Evolutionary conservation across 92 coral and sea anemone genomes (phyloP).

Genomic region (Paramuricea clavata): DNA sequence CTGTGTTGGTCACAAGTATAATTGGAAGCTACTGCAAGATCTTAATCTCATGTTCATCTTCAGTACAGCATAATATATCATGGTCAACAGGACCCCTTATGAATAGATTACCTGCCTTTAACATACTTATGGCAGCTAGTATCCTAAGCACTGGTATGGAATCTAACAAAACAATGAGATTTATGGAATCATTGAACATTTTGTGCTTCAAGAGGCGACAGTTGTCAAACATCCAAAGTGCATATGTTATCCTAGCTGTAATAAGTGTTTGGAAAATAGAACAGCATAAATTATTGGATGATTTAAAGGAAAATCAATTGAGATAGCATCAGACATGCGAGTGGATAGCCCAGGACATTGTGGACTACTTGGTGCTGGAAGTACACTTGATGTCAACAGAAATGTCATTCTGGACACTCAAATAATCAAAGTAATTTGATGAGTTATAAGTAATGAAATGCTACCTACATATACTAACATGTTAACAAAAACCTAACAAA

Average conservation of each 20-base stretch:
- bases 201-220: slow-evolving; percentile 34
- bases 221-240: not conserved
- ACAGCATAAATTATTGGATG: not conserved
- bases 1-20: not conserved
- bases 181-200: slow-evolving; percentile 50
- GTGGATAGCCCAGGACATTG: slow-evolving; percentile 67
- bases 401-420: slow-evolving; percentile 16
- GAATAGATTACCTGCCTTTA: slow-evolving; percentile 49
- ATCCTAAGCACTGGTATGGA: slow-evolving; percentile 49
- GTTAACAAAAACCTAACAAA: not conserved
- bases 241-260: slow-evolving; percentile 32
- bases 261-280: slow-evolving; percentile 39
- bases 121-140: slow-evolving; percentile 51
- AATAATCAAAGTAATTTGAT: slow-evolving; percentile 21
- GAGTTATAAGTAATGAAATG: not conserved
- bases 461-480: slow-evolving; percentile 2
- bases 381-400: not conserved
- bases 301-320: slow-evolving; percentile 9
- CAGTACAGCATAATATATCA: slow-evolving; percentile 34
- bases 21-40: slow-evolving; percentile 27
- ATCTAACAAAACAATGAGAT: slow-evolving; percentile 51
- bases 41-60: slow-evolving; percentile 38
- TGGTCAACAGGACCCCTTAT: no score
- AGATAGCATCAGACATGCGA: slow-evolving; percentile 57
- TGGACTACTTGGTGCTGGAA: slow-evolving; percentile 34